phyloP scores from a whole-genome alignment of 2,888 invertebrate genomes.

The Gymnoscelis rufifasciata region DNA sequence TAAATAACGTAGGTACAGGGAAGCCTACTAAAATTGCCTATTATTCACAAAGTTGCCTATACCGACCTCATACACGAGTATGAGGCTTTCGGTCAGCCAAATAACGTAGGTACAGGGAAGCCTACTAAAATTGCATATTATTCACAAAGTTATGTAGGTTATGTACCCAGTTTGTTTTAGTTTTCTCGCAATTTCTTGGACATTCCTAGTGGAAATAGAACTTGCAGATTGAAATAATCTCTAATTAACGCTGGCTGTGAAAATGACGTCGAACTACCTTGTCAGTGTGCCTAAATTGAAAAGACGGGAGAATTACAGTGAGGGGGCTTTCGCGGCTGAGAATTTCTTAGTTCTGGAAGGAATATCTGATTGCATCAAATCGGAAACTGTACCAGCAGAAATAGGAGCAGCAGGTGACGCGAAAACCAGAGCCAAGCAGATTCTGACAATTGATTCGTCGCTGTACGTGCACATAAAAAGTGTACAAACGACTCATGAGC shows the following conservation, averaged over 20 bases:
- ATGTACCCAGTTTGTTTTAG: no score
- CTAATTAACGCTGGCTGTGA: neutral
- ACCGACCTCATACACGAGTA: constrained; percentile 4
- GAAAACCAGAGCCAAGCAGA: constrained; percentile 16
- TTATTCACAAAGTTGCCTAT: neutral
- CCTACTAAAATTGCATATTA: no score
- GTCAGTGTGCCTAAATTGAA: neutral
- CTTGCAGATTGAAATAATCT: no score
- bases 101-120: no score
- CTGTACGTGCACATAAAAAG: constrained; percentile 14
- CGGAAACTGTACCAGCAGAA: neutral
- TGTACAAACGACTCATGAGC: constrained; percentile 6
- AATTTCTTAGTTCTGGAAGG: constrained; percentile 6
- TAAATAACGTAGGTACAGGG: no score
- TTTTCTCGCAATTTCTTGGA: no score
- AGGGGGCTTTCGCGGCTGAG: constrained; percentile 7
- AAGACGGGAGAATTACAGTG: constrained; percentile 8
- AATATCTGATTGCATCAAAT: neutral
- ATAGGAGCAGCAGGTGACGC: neutral
- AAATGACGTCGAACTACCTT: neutral
- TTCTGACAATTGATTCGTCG: constrained; percentile 23
- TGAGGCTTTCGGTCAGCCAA: neutral
- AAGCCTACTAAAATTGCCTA: no score
- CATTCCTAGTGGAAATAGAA: no score
- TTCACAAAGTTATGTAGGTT: neutral